A percentile compares a stretch with the other conserved stretches of the same genome.
Evolutionary conservation across 2,113 vertebrate genomes (phyloP).

Genomic region (Platichthys flesus): DNA sequence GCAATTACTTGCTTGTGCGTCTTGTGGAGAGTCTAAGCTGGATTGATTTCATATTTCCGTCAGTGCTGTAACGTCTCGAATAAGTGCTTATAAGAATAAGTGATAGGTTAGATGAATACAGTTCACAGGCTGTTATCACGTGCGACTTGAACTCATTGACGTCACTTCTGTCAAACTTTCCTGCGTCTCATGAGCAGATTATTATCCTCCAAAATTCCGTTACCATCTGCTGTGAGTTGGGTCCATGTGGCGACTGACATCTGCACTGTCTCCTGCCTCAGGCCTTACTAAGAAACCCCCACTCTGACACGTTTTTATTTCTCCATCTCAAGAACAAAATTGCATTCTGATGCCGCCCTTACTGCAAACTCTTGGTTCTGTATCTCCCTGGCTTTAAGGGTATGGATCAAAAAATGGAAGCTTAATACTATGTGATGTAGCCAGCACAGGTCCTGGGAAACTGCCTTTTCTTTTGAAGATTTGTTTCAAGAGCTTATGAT

Average conservation of each 20-base stretch:
- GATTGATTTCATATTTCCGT: neutral
- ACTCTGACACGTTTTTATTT: conserved; percentile 19
- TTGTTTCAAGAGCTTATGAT: conserved; percentile 8
- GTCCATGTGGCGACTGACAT: conserved; percentile 54
- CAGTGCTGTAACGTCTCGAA: conserved; percentile 17
- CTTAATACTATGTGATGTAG: conserved; percentile 11
- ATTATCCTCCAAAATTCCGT: neutral
- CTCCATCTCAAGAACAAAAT: conserved; percentile 12
- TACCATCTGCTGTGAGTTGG: conserved; percentile 44
- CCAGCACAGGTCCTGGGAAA: conserved; percentile 1
- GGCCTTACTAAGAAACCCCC: conserved; percentile 35
- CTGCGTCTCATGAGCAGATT: conserved; percentile 6
- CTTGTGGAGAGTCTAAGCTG: conserved; percentile 5
- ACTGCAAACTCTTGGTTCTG: neutral
- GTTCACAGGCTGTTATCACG: neutral
- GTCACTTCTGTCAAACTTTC: conserved; percentile 8
- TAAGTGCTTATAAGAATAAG: neutral
- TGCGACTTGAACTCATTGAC: neutral
- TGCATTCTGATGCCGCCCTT: neutral
- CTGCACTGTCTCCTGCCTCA: conserved; percentile 36
- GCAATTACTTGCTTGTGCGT: neutral
- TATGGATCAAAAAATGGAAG: conserved; percentile 5
- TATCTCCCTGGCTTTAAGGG: neutral
- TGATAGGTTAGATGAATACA: conserved; percentile 6
- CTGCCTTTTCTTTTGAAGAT: neutral